These are phyloP conservation scores for Oegoconia quadripuncta DNA, from an alignment of 2,888 invertebrate genomes.

Conservation along the genomic window DNA sequence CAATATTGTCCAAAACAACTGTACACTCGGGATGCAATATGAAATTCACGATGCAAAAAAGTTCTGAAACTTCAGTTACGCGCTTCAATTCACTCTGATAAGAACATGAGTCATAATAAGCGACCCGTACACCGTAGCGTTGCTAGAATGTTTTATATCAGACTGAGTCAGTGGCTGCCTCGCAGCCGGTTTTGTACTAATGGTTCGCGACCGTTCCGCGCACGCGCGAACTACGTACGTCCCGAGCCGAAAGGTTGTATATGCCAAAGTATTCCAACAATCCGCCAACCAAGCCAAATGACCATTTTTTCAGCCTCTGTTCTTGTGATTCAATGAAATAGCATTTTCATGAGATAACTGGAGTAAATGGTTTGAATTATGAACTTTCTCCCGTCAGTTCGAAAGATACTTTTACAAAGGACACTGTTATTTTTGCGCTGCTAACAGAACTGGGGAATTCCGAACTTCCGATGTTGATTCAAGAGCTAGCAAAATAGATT, in stretches of 20 bases:
- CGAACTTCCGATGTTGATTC: too few relatives aligned
- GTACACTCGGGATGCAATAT: conserved; percentile 35
- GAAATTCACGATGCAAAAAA: conserved; percentile 40
- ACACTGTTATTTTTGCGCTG: too few relatives aligned
- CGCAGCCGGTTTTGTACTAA: conserved; percentile 72
- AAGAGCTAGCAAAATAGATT: too few relatives aligned
- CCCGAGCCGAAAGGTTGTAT: conserved; percentile 45
- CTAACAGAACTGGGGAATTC: too few relatives aligned
- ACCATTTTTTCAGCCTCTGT: conserved; percentile 35
- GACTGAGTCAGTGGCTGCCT: conserved; percentile 70
- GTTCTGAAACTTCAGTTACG: conserved; percentile 45
- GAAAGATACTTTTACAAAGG: not conserved
- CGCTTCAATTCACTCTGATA: conserved; percentile 62
- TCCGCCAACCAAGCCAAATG: conserved; percentile 61
- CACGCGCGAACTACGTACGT: conserved; percentile 52
- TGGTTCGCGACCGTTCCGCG: conserved; percentile 52
- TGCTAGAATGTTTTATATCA: conserved; percentile 73
- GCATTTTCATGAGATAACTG: conserved; percentile 56
- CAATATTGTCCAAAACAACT: conserved; percentile 51
- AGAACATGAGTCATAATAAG: conserved; percentile 66
- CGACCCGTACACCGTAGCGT: conserved; percentile 56
- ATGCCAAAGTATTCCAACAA: conserved; percentile 56
- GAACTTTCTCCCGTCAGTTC: conserved; percentile 21
- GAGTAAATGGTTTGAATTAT: too few relatives aligned
- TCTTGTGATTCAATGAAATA: conserved; percentile 65